Evolutionary conservation across 2,888 invertebrate genomes (phyloP).

Genomic region (Tenthredo scrophulariae): DNA sequence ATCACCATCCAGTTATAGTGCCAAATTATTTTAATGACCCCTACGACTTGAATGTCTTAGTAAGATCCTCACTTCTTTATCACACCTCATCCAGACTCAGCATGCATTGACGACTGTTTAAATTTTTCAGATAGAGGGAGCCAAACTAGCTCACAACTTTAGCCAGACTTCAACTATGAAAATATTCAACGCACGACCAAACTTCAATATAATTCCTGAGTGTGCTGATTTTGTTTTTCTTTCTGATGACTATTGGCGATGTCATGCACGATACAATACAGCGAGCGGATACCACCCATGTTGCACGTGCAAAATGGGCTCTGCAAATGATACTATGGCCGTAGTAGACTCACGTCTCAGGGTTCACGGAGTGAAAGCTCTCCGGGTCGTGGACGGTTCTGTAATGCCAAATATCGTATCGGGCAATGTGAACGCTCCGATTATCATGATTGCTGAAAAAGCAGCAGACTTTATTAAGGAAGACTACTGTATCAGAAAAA

Average conservation of each 20-base stretch:
- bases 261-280: constrained; percentile 87
- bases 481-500: constrained; percentile 73
- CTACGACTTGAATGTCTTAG: constrained; percentile 82
- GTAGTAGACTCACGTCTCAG: constrained; percentile 87
- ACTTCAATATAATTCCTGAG: constrained; percentile 84
- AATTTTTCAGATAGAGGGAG: constrained; percentile 84
- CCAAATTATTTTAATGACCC: constrained; percentile 91
- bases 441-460: constrained; percentile 92
- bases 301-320: constrained; percentile 91
- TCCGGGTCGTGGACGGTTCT: constrained; percentile 90
- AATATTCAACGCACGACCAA: constrained; percentile 83
- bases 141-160: constrained; percentile 84
- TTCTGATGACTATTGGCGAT: constrained; percentile 89
- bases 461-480: constrained; percentile 90
- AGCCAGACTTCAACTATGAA: constrained; percentile 83
- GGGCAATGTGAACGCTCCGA: constrained; percentile 91
- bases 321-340: constrained; percentile 80
- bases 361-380: constrained; percentile 83
- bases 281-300: constrained; percentile 91
- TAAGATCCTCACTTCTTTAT: constrained; percentile 77
- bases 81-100: background rate
- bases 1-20: constrained; percentile 89
- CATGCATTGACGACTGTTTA: background rate
- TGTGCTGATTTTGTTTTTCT: constrained; percentile 83
- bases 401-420: constrained; percentile 90